phyloP scores from a whole-genome alignment of 2,888 invertebrate genomes.

The Odontocerum albicorne region DNA sequence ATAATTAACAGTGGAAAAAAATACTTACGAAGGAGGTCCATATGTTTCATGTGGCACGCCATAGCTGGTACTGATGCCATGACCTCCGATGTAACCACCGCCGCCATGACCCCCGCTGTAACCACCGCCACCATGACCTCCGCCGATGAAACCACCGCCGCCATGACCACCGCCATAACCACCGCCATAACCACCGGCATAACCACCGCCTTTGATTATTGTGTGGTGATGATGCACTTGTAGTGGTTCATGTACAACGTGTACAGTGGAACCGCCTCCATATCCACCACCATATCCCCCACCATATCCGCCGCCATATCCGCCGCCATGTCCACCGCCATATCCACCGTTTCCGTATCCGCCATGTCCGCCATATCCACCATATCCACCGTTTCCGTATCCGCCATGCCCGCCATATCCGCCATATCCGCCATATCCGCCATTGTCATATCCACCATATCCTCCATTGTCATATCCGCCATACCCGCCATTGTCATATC shows the following conservation, averaged over 20 bases:
- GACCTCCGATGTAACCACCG: not conserved
- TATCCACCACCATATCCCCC: slow-evolving; percentile 35
- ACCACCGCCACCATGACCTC: slow-evolving; percentile 14
- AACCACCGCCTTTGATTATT: slow-evolving; percentile 13
- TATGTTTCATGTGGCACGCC: slow-evolving; percentile 16
- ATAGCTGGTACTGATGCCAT: not conserved
- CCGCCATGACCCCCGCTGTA: slow-evolving; percentile 8
- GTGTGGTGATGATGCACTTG: slow-evolving; percentile 9
- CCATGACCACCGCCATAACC: slow-evolving; percentile 11
- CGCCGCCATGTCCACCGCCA: slow-evolving; percentile 31
- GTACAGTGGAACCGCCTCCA: slow-evolving; percentile 5
- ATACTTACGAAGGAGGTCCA: slow-evolving; percentile 17
- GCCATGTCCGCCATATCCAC: slow-evolving; percentile 34
- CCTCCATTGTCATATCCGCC: slow-evolving; percentile 37
- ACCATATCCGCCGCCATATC: slow-evolving; percentile 35
- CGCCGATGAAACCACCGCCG: slow-evolving; percentile 15
- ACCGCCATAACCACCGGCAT: slow-evolving; percentile 14
- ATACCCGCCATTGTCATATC: slow-evolving; percentile 30
- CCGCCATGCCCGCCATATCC: slow-evolving; percentile 35
- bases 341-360: slow-evolving; percentile 21
- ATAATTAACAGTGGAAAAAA: not conserved
- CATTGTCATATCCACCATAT: slow-evolving; percentile 36
- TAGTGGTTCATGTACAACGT: no score
- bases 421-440: slow-evolving; percentile 38
- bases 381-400: slow-evolving; percentile 37